Evolutionary conservation across 2,113 vertebrate genomes (phyloP).

Genomic region (Trichomycterus rosablanca): DNA sequence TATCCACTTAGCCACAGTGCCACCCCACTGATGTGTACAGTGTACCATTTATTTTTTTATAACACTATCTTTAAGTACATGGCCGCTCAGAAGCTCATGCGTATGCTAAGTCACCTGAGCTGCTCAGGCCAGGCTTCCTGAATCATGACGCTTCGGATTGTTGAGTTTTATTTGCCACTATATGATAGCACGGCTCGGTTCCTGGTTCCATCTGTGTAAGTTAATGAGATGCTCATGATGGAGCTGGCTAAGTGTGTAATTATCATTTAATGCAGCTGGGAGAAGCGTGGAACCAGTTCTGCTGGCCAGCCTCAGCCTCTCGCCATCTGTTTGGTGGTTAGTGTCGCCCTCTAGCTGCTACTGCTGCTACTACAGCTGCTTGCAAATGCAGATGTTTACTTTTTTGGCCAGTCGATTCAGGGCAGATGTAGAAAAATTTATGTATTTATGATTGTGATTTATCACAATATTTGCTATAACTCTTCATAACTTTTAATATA

Average conservation of each 20-base stretch:
- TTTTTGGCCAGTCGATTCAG: too few relatives aligned
- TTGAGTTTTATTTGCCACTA: neutral
- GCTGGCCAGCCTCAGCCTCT: conserved; percentile 5
- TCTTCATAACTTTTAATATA: too few relatives aligned
- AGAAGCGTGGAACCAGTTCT: conserved; percentile 3
- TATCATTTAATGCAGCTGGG: conserved; percentile 25
- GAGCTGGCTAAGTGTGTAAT: conserved; percentile 32
- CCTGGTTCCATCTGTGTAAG: conserved; percentile 37
- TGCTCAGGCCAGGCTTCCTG: neutral
- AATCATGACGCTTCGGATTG: conserved; percentile 1
- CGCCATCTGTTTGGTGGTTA: conserved; percentile 31
- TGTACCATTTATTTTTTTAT: too few relatives aligned
- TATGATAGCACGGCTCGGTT: conserved; percentile 1
- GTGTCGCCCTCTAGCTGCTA: conserved; percentile 45
- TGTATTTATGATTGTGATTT: too few relatives aligned
- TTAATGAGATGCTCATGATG: conserved; percentile 30
- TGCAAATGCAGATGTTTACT: too few relatives aligned
- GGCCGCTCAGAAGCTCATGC: conserved; percentile 7
- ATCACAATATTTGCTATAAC: too few relatives aligned
- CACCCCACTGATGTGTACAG: too few relatives aligned
- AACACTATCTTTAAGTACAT: conserved; percentile 8
- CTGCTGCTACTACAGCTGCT: too few relatives aligned
- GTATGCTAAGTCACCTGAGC: neutral
- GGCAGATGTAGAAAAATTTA: too few relatives aligned
- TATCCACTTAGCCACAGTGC: too few relatives aligned